These are phyloP conservation scores for human DNA, from an alignment of 2,113 vertebrate genomes.

Conservation along the genomic window GRCh38 chr15:70243001-70243500, in stretches of 20 bases:
- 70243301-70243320: not conserved
- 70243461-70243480: not conserved
- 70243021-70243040: not conserved
- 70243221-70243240: not conserved
- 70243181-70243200: not conserved
- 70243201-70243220: not conserved
- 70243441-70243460: not conserved
- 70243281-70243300: not conserved
- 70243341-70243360: rapidly evolving
- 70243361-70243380: rapidly evolving
- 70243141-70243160: not conserved
- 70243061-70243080: not conserved
- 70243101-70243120: not conserved
- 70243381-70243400: not conserved
- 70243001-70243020: not conserved
- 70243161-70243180: too few relatives aligned
- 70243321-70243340: not conserved
- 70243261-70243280: too few relatives aligned
- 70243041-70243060: not conserved
- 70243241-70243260: not conserved
- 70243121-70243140: not conserved
- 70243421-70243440: not conserved
- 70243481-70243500: not conserved
- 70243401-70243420: not conserved
- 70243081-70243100: not conserved